These are phyloP conservation scores for Megaustenia siamemsis DNA, from an alignment of 2,888 invertebrate species.

Conservation along the genomic window DNA sequence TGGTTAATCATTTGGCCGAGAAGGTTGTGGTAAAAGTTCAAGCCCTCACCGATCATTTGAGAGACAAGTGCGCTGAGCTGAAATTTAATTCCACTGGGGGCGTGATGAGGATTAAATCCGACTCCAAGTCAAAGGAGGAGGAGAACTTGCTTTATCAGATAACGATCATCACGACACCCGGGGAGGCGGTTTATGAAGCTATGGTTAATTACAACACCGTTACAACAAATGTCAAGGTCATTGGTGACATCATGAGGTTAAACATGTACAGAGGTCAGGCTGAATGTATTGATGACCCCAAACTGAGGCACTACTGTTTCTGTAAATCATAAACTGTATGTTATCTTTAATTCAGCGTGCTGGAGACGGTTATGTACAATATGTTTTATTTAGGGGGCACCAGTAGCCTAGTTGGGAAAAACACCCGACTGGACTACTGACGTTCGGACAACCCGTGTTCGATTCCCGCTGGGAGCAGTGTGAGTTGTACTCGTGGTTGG, in stretches of 20 bases:
- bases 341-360: no score
- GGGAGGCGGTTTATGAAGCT: neutral
- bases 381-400: no score
- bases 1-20: neutral
- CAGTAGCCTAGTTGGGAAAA: no score
- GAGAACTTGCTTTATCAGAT: neutral
- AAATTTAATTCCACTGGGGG: neutral
- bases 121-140: neutral
- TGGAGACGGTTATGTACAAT: no score
- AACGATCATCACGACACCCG: neutral
- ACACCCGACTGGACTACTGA: no score
- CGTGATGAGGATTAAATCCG: neutral
- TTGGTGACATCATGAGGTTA: neutral
- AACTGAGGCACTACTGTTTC: conserved; percentile 60
- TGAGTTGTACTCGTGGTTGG: no score
- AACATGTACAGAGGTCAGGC: conserved; percentile 34
- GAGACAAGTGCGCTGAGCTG: neutral
- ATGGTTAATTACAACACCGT: neutral
- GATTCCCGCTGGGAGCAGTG: no score
- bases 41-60: neutral
- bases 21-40: neutral
- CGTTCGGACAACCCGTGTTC: no score
- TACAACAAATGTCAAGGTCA: neutral
- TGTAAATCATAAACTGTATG: no score
- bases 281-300: conserved; percentile 55